Evolutionary conservation across 2,888 invertebrate species (phyloP), one percentile per base, ranked within the genome.

Genomic region (Caenorhabditis japonica): DNA sequence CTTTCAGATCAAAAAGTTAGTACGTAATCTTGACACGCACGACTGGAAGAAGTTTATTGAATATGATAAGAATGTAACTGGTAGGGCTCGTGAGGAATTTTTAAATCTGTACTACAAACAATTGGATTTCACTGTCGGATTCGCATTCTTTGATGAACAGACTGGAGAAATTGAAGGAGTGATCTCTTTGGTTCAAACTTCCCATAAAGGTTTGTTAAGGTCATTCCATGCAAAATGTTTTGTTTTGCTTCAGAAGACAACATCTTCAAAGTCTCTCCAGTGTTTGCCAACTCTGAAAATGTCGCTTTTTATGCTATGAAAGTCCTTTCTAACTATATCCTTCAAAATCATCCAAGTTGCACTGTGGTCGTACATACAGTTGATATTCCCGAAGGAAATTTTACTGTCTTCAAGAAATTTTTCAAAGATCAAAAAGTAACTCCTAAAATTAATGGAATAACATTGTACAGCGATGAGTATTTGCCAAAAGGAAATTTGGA

Each of bases 1-100:
- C n/a, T n/a, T 61, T 23, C 41, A 58, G 53, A 51, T 13, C 4
- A 33, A 53, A 15, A 62, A 62, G 23, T 5, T 15, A 21, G 39
- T 64, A 4, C 44, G 69, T 25, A 43, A 69, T 10, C 34, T 69
- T 19, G 58, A 44, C n/a, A 13, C 27, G 12, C 53, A 58, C 13
- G 68, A 73, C 5, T 49, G 55, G 43, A 27, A 36, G 8, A 36
- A 52, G 25, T 52, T 74, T 27, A 27, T 52, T 17, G 21, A 49
- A 7, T 75, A 66, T 38, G 75, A 75, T 46, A 27, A 33, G 15
- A 34, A 5, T 33, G 64, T 72, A 13, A 76, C 59, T 2, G 59
- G 76, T 36, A 72, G 56, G 47, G 68, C 72, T 58, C 52, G 76
- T 30, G 41, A 39, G 13, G 72, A 76, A 27, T 72, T 62, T 43